Evolutionary conservation across 2,113 vertebrate species (phyloP), one percentile per base, ranked within the genome.

Genomic region (Megalops atlanticus): DNA sequence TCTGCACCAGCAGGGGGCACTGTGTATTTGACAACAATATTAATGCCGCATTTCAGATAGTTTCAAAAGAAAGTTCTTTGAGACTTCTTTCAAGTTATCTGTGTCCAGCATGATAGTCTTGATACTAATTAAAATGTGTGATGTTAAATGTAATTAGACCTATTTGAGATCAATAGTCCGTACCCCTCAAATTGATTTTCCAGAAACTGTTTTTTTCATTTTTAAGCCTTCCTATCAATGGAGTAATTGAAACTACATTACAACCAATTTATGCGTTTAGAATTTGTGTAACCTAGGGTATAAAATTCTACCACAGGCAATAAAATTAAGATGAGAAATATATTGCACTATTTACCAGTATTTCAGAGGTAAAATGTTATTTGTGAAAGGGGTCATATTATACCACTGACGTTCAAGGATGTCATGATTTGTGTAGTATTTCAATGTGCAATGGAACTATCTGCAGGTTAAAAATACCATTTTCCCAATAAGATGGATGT

Each of bases 21-120:
- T 78, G 52, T 78, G 77, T 78, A 64, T 78, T 64, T 78, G 77
- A 69, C 64, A 78, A 78, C 40, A 27, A 7, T 12, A 41, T 41
- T 1, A 18, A 45, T 8, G 40, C 39, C 35, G n/a, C n/a, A n/a
- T n/a, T n/a, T n/a, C n/a, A n/a, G n/a, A n/a, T n/a, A 3, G 15
- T 69, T 78, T 54, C 21, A 78, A 78, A 64, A 41, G 27, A 36
- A 15, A 5, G 4, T 3, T 24, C 39, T 77, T 58, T 78, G 40
- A 39, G 49, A 43, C 52, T 7, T 68, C 52, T 27, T 78, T 78
- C 38, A 15, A n/a, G 74, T n/a, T 76, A 27, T 41, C n/a, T n/a
- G 24, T 40, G 8, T 11, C 58, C 1, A 64, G 31, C 2, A 31
- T 31, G n/a, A 24, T 64, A 31, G 1, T 10, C n/a, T 31, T 64